Conservation (phyloP, 2,797 vertebrate species). For the Centroberyx gerrardi region DNA sequence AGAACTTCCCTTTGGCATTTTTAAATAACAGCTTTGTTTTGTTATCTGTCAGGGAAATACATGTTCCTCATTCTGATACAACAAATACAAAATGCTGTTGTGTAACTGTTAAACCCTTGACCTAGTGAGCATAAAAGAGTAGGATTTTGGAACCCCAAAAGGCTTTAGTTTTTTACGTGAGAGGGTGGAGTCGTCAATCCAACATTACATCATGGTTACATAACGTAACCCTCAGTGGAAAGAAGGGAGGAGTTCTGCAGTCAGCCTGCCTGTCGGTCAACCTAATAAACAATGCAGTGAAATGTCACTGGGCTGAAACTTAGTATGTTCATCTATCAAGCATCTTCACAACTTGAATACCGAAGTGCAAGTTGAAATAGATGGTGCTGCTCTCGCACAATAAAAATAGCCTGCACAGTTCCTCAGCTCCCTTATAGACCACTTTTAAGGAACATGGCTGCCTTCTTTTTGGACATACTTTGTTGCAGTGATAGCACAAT, state of each 20-base stretch:
- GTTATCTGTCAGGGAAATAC: background rate
- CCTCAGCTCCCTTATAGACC: background rate
- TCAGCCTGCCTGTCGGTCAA: slow-evolving; percentile 24
- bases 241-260: slow-evolving; percentile 38
- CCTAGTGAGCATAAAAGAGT: slow-evolving; percentile 9
- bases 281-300: slow-evolving; percentile 40
- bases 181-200: slow-evolving; percentile 54
- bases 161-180: slow-evolving; percentile 8
- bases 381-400: background rate
- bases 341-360: background rate
- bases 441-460: background rate
- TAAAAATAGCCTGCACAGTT: background rate
- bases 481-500: background rate
- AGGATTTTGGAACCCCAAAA: slow-evolving; percentile 27
- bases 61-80: slow-evolving; percentile 8
- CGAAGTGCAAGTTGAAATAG: background rate
- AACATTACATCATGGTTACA: slow-evolving; percentile 76
- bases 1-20: slow-evolving; percentile 10
- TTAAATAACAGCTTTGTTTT: background rate
- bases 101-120: slow-evolving; percentile 38
- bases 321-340: background rate
- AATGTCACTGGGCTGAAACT: slow-evolving; percentile 1
- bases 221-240: slow-evolving; percentile 50
- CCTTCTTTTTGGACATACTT: background rate
- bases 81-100: slow-evolving; percentile 23